Evolutionary conservation across 2,888 invertebrate species (phyloP).

Genomic region (Pollenia labialis): DNA sequence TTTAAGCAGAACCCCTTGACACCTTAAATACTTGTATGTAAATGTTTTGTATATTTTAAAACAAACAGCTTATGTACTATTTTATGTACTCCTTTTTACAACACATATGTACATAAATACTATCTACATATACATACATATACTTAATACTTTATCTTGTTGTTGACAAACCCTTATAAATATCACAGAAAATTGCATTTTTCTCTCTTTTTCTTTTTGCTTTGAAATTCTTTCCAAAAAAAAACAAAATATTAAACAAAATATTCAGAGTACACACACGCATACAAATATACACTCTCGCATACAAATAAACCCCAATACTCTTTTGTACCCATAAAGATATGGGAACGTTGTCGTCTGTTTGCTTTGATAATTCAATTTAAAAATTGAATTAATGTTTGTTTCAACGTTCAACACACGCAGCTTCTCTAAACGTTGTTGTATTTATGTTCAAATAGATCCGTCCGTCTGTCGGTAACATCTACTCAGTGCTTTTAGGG

Average conservation of each 20-base stretch:
- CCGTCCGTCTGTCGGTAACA: neutral
- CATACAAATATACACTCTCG: neutral
- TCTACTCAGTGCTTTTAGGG: conserved; percentile 17
- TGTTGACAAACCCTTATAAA: conserved; percentile 61
- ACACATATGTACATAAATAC: neutral
- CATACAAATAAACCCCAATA: conserved; percentile 45
- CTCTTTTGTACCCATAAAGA: conserved; percentile 38
- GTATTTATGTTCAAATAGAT: neutral
- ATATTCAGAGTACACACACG: neutral
- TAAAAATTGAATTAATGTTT: conserved; percentile 64
- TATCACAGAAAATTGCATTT: neutral
- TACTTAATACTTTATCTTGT: conserved; percentile 8
- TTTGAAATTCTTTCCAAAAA: conserved; percentile 9
- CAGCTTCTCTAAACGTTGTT: conserved; percentile 25
- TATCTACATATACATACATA: neutral
- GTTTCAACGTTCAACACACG: conserved; percentile 38
- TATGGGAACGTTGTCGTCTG: conserved; percentile 28
- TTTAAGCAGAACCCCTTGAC: conserved; percentile 44
- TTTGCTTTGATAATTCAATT: conserved; percentile 67
- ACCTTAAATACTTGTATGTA: conserved; percentile 28
- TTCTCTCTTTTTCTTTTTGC: conserved; percentile 30
- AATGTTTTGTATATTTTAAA: conserved; percentile 20
- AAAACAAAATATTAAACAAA: neutral
- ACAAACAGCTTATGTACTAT: conserved; percentile 10
- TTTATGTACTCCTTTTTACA: conserved; percentile 3